Base-by-base conservation (phyloP, 2,113 vertebrate genomes). In the Epinephelus cyanopodus region DNA sequence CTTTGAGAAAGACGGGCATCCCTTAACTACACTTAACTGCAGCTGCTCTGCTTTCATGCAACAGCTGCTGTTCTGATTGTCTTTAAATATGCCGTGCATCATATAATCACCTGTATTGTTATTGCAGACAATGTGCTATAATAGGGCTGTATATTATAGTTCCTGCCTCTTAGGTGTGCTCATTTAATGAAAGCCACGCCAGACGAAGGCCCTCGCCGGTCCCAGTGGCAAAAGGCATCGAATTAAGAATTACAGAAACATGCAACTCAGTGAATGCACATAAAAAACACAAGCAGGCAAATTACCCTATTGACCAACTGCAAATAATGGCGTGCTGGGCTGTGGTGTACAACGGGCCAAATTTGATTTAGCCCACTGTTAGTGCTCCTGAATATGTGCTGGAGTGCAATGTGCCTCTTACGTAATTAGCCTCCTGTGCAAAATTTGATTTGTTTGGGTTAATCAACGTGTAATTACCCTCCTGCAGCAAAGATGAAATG, bases 371-470 rank as follows among this genome's bases (percentile, higher is more conserved):
- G 25, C 12, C 45, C 66, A 14, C 18, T 63, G 37, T 68, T 54
- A 50, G 18, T 67, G 67, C 50, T 69, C 52, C 62, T 54, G 29
- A 52, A 52, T 57, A 72, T 79, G 25, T 76, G n/a, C 54, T 45
- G 17, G 63, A 90, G 48, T 69, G 64, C 75, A 71, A 60, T 76
- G 72, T 60, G 64, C 53, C 56, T 75, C 47, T 85, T 66, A 77
- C 2, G 0, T 87, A 82, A 90, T 92, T 83, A 86, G 77, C 72
- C 72, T 81, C 74, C 71, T 48, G 67, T 83, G 71, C 86, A 61
- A 87, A 89, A 87, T 87, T 21, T 68, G 29, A 90, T 92, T 92
- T 91, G 77, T 87, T 87, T 82, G 54, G 83, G 75, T 66, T 84
- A 87, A 90, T 88, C 54, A 64, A 71, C 3, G 37, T 73, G 58